Evolutionary conservation across 2,797 vertebrate genomes (phyloP), one percentile per base, ranked within the genome.

Genomic region (Argentina silus): DNA sequence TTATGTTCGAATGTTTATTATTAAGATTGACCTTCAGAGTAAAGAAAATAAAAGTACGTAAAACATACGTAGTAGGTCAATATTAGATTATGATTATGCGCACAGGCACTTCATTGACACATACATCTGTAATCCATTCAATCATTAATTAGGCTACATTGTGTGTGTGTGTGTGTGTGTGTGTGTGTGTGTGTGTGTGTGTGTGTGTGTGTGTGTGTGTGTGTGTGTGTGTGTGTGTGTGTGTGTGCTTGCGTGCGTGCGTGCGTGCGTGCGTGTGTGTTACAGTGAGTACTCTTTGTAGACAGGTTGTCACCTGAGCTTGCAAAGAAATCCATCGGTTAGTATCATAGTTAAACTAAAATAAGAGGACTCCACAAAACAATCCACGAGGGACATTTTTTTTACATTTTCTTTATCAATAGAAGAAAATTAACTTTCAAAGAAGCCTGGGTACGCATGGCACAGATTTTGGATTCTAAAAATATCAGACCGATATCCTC

Each of bases 311-410:
- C 86, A 87, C 85, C 86, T 90, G 86, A 89, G 85, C 83, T 83
- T 88, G 81, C 84, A 88, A 36, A 86, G 80, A 90, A 83, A 88
- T 83, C 80, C 89, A 91, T 89, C 91, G 86, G 93, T 94, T 91
- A 91, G 80, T 87, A 85, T 90, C 88, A 85, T 84, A 81, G 75
- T 85, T 67, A 76, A 77, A 84, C 76, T 88, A 91, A 89, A 10
- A 51, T 75, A 78, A 90, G 70, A 65, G 80, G 79, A 85, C 81
- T 83, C 76, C 43, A 83, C 70, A 64, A 8, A n/a, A 15, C 44
- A 19, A 47, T 45, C 17, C 43, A 17, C n/a, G 19, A 59, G 50
- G 19, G 45, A 66, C 8, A 19, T 23, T 51, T 27, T 67, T 8
- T 21, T 47, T 17, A 62, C 36, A 67, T 50, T 27, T 67, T 4